A percentile compares a stretch with the other conserved stretches of the same genome.
phyloP scores from a whole-genome alignment of 2,888 invertebrate genomes.

The Proisotoma minuta region DNA sequence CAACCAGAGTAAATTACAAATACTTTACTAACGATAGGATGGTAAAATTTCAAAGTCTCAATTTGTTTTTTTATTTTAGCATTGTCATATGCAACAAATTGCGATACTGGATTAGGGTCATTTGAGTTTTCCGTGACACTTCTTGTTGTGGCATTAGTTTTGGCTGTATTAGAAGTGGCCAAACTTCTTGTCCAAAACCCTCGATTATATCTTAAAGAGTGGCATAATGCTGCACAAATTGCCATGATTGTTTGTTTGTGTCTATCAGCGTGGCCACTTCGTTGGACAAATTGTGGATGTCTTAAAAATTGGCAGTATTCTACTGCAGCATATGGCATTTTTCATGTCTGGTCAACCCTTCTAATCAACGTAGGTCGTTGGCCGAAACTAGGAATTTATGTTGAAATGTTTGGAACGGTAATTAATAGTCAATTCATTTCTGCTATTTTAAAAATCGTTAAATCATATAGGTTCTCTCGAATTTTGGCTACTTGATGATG shows the following conservation, averaged over 20 bases:
- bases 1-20: no score
- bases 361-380: neutral
- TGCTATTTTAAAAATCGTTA: neutral
- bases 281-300: neutral
- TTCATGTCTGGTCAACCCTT: conserved; percentile 4
- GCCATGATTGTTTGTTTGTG: conserved; percentile 8
- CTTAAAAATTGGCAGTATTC: conserved; percentile 11
- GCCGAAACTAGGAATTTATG: conserved; percentile 5
- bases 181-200: conserved; percentile 1
- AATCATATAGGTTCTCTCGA: neutral
- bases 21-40: no score
- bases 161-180: neutral
- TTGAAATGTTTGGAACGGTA: conserved; percentile 11
- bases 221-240: neutral
- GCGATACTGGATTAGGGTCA: neutral
- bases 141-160: neutral
- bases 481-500: conserved; percentile 3
- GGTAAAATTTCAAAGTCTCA: no score
- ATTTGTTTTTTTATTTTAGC: no score
- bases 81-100: neutral
- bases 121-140: neutral
- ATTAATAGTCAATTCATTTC: neutral
- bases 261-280: conserved; percentile 5
- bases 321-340: conserved; percentile 3
- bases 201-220: neutral